Evolutionary conservation across 2,888 invertebrate genomes (phyloP), one percentile per base, ranked within the genome.

Genomic region (Caenorhabditis afra): DNA sequence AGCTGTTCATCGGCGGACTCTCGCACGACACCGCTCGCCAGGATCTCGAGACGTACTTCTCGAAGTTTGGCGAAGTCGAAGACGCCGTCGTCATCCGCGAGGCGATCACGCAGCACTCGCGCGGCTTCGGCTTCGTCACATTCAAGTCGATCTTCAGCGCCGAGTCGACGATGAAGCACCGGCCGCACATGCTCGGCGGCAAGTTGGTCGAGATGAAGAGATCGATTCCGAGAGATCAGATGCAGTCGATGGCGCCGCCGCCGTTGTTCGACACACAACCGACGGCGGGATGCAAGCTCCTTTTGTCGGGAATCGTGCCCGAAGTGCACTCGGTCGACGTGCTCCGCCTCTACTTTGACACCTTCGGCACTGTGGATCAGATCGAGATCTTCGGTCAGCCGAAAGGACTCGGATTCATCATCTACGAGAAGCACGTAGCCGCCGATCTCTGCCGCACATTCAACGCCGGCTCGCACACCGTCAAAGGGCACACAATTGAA

Each of bases 41-140:
- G 65, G 58, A 89, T 86, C 80, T 89, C 10, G 73, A 83, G 8
- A 75, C 74, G n/a, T 87, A 87, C 81, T 89, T 87, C 79, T 79
- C 87, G 8, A 81, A 88, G 52, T 89, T 87, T 86, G 89, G 89
- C 35, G 73, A 79, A 3, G 88, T 89, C 7, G 81, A 89, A 35
- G 89, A 89, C 66, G 87, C 88, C 14, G 87, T 89, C 23, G 89
- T 89, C 16, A 89, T 89, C 52, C 77, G 88, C 5, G 89, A 89
- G 49, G 84, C 86, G 14, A 76, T 67, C 23, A 88, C 89, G 12
- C 87, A 88, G 57, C 85, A 75, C 5, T 88, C 87, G 8, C 80
- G 89, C 10, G 89, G 89, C 14, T 89, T 89, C 68, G 89, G 89
- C 45, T 89, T 89, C 53, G 87, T 89, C 53, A 89, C 89, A 1